Evolutionary conservation across 2,113 vertebrate genomes (phyloP), one percentile per base, ranked within the genome.

Genomic region (Heteronetta atricapilla): DNA sequence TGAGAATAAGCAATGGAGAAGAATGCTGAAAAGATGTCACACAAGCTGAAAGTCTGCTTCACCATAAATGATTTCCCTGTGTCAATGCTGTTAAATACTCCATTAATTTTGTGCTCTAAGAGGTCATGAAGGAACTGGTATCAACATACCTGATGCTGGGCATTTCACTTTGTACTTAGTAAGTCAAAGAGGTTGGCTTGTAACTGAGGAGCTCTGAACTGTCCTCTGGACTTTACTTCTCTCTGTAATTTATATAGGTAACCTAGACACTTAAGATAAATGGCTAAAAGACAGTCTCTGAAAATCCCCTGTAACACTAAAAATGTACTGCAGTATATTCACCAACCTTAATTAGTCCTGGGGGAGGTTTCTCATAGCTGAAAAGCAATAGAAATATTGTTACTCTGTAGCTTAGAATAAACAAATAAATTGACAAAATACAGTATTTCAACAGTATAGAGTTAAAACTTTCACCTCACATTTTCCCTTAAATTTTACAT

Each of bases 291-390:
- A 28, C 23, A 66, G 1, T 93, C 33, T 28, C 8, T 84, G 66
- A 82, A 86, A 90, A 92, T 33, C 15, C 42, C 36, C 38, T 0
- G 3, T 36, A 70, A 40, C 59, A 36, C 64, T 78, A 59, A 86
- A 78, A 33, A 60, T 53, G 25, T 18, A 80, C 13, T 53, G 36
- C 46, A 50, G 11, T 34, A 7, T 26, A 44, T 76, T 69, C 82
- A 97, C 98, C 82, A 94, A 99, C 99, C 99, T 99, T 99, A 72
- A 99, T 99, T 81, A 98, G 96, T 72, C 99, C 99, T 17, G 99
- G 99, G n/a, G 99, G 99, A 82, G 99, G 98, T 86, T 99, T 99
- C 94, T 99, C 99, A 91, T 99, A 99, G 96, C 99, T 99, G 92
- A 79, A 96, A 97, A 80, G 94, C 42, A 96, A 95, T 3, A 68